Base-by-base conservation (phyloP, 2,797 vertebrate species). In the Micrastur ruficollis region DNA sequence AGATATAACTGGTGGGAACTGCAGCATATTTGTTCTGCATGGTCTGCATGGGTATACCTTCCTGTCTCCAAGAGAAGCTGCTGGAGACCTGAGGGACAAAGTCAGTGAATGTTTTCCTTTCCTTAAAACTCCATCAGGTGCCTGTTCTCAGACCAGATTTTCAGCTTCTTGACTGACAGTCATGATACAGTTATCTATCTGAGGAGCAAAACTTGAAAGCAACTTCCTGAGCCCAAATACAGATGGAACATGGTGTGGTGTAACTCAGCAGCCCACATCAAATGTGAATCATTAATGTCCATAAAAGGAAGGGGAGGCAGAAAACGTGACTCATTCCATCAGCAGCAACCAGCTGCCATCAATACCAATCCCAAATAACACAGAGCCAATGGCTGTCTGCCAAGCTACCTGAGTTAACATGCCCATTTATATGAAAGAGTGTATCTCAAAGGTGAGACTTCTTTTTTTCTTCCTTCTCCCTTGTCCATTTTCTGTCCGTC, bases 331-430 rank as follows among this genome's bases (percentile, higher is more conserved):
- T 97, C 96, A 96, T 95, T 81, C 72, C 75, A 86, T 86, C 94
- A 97, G 94, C 84, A 91, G 75, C 91, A 91, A 93, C 91, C 96
- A 97, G 89, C 94, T 95, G 91, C 94, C 96, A 93, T 89, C 90
- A 81, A 76, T 95, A 91, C 63, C 85, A 75, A 38, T 67, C 93
- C 94, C 95, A 95, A 93, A 90, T 58, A 96, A 87, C 47, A 34
- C n/a, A 72, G 76, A 90, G 72, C 89, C 91, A 84, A 67, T n/a
- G 92, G 88, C 88, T 79, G 66, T 1, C 89, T 96, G 95, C 95
- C 95, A 96, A 78, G 65, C 84, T 81, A 88, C 96, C 90, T 78
- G 95, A 76, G 75, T 76, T 94, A 93, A 82, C 84, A 23, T 8
- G 29, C 50, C 47, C 72, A 55, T 59, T 67, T 80, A 80, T 25